Percentiles rank a stretch among this genome's conserved stretches.
These are phyloP conservation scores for Bradypodion ventrale DNA, from an alignment of 2,797 vertebrate species.

Conservation along the genomic window DNA sequence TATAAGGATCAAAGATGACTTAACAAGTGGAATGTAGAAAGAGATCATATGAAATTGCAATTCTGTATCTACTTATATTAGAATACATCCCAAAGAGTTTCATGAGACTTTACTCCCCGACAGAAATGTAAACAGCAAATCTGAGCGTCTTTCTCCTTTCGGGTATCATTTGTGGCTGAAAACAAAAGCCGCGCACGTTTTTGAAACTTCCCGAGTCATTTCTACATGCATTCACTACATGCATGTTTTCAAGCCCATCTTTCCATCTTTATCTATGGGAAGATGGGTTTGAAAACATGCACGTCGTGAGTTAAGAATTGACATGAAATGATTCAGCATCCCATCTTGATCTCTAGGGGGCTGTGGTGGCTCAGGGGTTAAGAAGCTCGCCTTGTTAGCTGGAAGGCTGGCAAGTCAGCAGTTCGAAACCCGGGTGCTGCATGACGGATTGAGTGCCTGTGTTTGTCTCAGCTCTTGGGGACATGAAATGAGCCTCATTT, in stretches of 20 bases:
- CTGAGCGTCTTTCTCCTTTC: no score
- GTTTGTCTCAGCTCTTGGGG: no score
- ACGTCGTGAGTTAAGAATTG: no score
- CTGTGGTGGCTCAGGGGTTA: no score
- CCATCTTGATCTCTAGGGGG: no score
- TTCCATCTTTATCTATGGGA: background rate
- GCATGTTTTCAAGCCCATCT: background rate
- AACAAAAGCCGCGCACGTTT: background rate
- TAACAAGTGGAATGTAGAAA: background rate
- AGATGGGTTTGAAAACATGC: no score
- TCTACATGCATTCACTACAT: background rate
- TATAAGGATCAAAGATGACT: background rate
- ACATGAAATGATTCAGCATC: no score
- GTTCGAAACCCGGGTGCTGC: no score
- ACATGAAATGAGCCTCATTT: no score
- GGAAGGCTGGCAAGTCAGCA: no score
- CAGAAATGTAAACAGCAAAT: background rate
- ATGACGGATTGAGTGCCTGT: no score
- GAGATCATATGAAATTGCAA: background rate
- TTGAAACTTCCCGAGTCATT: background rate
- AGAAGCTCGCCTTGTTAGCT: no score
- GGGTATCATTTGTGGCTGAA: background rate
- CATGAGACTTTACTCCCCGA: background rate
- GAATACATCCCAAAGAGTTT: background rate
- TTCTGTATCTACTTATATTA: background rate